These are phyloP conservation scores for Strigamia maritima DNA, from an alignment of 2,888 invertebrate genomes.

Conservation along the genomic window DNA sequence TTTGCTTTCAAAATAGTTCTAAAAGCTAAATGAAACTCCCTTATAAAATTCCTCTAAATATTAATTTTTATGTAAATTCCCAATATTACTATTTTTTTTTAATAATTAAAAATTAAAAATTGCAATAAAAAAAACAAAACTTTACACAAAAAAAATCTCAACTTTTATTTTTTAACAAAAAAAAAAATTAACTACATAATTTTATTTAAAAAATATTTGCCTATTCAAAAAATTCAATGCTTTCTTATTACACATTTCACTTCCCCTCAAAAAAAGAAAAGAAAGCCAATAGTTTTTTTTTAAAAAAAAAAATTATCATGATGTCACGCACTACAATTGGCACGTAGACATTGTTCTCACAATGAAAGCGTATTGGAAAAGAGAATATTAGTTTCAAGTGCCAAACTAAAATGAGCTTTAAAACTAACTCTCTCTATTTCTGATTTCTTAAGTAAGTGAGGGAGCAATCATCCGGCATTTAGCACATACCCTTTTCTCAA, in stretches of 20 bases:
- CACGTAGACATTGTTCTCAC: not conserved
- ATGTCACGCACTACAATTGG: not conserved
- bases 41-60: too few species aligned
- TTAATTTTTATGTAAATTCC: too few species aligned
- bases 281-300: not conserved
- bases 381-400: not conserved
- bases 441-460: not conserved
- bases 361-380: not conserved
- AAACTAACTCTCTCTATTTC: not conserved
- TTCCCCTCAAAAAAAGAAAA: not conserved
- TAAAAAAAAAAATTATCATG: not conserved
- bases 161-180: too few species aligned
- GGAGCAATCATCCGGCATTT: not conserved
- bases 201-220: not conserved
- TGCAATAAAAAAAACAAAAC: too few species aligned
- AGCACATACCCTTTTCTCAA: not conserved
- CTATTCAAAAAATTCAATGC: not conserved
- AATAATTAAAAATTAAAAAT: too few species aligned
- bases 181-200: too few species aligned
- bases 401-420: not conserved
- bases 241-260: not conserved
- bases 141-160: too few species aligned
- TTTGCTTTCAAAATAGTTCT: too few species aligned
- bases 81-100: too few species aligned
- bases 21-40: too few species aligned